Base-by-base conservation (phyloP, 2,888 invertebrate species). In the Macrosoma leucophasiata region DNA sequence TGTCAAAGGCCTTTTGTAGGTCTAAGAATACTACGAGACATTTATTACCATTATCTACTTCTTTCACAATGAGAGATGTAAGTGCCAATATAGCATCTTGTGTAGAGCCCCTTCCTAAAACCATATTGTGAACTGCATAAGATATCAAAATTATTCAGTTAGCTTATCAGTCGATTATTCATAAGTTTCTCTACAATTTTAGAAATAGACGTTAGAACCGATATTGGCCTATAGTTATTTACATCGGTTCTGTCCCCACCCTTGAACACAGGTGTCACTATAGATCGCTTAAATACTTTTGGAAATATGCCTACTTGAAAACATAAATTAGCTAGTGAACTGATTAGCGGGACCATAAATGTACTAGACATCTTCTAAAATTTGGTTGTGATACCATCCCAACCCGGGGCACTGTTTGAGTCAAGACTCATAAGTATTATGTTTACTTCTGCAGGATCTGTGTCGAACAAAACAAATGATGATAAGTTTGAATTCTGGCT, bases 391-490 rank as follows among this genome's bases (percentile, higher is more conserved):
- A 30, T 23, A 15, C 17, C 17, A 12, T 24, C 25, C 31, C 25
- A 31, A 2, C 25, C 18, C 11, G 31, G 31, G n/a, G 24, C 23
- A 18, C 31, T 31, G 4, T 24, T 13, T 6, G 18, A 28, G 8
- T 28, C 19, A 2, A 27, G 18, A 6, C 11, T 27, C 27, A 17
- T 17, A 2, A 27, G n/a, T n/a, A n/a, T n/a, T n/a, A n/a, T n/a
- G n/a, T n/a, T n/a, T n/a, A n/a, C n/a, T n/a, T n/a, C n/a, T n/a
- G n/a, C n/a, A n/a, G n/a, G n/a, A n/a, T n/a, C n/a, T n/a, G n/a
- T n/a, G n/a, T n/a, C n/a, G n/a, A n/a, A n/a, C n/a, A n/a, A n/a
- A n/a, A n/a, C n/a, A n/a, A n/a, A n/a, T n/a, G n/a, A n/a, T n/a
- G n/a, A n/a, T n/a, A n/a, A n/a, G n/a, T n/a, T n/a, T n/a, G n/a